Evolutionary conservation across 2,113 vertebrate genomes (phyloP), one percentile per base, ranked within the genome.

Genomic region (Jacana jacana): DNA sequence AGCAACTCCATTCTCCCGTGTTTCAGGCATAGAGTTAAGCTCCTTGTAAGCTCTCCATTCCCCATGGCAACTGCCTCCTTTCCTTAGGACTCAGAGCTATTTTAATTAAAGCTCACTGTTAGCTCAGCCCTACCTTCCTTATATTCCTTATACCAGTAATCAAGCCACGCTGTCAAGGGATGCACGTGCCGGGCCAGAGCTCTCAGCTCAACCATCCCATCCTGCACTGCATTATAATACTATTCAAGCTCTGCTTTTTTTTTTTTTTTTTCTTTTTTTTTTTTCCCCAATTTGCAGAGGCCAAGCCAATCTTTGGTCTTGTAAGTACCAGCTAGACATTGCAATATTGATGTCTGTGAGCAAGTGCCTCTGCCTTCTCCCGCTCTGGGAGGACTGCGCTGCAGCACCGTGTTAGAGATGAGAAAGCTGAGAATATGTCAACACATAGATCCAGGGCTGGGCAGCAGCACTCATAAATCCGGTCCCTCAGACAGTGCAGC

Each of bases 121-220:
- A 44, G 31, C 79, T 90, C 75, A 65, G 3, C 39, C 46, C 85
- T 79, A 8, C 52, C 17, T 58, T 72, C 49, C 46, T 65, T 72
- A n/a, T 37, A 3, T 6, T 57, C 28, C 71, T 92, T 12, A 40
- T 4, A 46, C 10, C 31, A 70, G 66, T 14, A 72, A 94, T 17
- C 39, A 79, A 54, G 28, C 31, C 0, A 0, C 1, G 2, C 87
- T 81, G 79, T 48, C 1, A 0, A 86, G 81, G 51, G 88, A 88
- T 39, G 75, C 58, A 57, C 0, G 0, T 30, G 42, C 54, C 2
- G 2, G 91, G 28, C 7, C 11, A 2, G 35, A 25, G 30, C 42
- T 78, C 55, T 49, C 85, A 35, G 87, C 75, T 82, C 31, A 66
- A 46, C 69, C 44, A 70, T 46, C 5, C 49, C 77, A 57, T 10